Conservation (phyloP, 1,140 invertebrate species). For the Phymorhynchus buccinoides region DNA sequence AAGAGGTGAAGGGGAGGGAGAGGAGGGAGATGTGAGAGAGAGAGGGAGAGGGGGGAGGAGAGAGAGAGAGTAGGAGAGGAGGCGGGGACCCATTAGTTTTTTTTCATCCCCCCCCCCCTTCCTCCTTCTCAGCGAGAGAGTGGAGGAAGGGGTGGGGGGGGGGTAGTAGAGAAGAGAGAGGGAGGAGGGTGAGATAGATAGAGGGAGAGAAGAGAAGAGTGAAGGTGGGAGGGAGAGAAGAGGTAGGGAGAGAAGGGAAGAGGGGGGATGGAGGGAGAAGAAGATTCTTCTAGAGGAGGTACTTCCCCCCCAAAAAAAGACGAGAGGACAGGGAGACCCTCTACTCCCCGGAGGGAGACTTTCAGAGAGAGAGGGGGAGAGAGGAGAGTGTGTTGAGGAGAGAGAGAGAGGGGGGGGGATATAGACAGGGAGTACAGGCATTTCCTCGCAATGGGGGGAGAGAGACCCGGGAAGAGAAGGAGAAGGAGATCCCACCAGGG, state of each 20-base stretch:
- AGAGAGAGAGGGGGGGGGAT: neutral
- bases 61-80: neutral
- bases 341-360: too few species aligned
- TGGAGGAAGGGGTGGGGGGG: neutral
- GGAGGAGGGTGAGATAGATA: neutral
- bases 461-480: too few species aligned
- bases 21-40: neutral
- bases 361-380: too few species aligned
- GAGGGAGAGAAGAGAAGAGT: neutral
- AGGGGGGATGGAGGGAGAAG: neutral
- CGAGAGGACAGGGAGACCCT: too few species aligned
- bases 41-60: neutral
- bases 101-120: too few species aligned
- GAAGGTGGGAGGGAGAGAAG: neutral
- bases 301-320: too few species aligned
- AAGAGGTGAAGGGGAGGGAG: neutral
- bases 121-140: neutral
- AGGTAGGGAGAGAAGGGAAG: neutral
- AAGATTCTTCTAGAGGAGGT: neutral
- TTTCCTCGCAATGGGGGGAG: too few species aligned
- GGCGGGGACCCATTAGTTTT: too few species aligned
- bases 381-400: too few species aligned
- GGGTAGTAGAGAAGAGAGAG: neutral
- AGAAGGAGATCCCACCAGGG: too few species aligned
- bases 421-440: too few species aligned